Percentiles rank a stretch among this genome's conserved stretches.
These are phyloP conservation scores for Tragopan temminckii DNA, from an alignment of 2,797 vertebrate genomes.

Conservation along the genomic window DNA sequence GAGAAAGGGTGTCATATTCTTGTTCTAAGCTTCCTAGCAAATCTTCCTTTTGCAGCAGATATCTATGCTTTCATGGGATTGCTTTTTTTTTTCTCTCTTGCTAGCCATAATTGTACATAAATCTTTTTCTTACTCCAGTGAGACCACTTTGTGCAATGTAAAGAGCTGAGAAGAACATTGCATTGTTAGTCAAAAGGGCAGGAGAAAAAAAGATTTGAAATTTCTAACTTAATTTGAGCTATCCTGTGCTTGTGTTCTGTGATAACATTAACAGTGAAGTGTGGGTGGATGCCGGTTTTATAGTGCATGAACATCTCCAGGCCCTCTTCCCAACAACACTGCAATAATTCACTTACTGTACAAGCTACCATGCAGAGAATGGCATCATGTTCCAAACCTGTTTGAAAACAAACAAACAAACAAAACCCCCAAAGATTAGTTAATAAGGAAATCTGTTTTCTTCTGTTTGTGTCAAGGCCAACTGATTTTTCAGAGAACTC, in stretches of 20 bases:
- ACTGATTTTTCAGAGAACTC: neutral
- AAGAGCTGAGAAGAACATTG: constrained; percentile 35
- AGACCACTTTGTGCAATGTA: constrained; percentile 33
- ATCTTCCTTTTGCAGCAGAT: neutral
- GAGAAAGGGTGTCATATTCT: neutral
- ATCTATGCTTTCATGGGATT: constrained; percentile 1
- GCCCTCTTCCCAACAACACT: neutral
- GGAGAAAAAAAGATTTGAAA: constrained; percentile 40
- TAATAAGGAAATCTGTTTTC: constrained; percentile 9
- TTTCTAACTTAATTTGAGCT: constrained; percentile 59
- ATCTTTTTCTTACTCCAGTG: constrained; percentile 37
- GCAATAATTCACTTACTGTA: neutral
- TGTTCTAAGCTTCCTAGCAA: neutral
- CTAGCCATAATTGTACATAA: constrained; percentile 3
- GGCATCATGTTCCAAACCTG: neutral
- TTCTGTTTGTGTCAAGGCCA: constrained; percentile 35
- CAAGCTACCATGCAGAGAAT: neutral
- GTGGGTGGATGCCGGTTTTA: constrained; percentile 1
- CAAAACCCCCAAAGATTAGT: neutral
- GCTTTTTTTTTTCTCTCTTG: constrained; percentile 1
- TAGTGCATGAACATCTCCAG: neutral
- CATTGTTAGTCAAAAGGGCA: constrained; percentile 51
- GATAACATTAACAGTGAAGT: neutral
- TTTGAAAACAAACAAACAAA: neutral
- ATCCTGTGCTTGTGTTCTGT: neutral